Evolutionary conservation across 2,797 vertebrate species (phyloP), one percentile per base, ranked within the genome.

Genomic region (Columba guinea): DNA sequence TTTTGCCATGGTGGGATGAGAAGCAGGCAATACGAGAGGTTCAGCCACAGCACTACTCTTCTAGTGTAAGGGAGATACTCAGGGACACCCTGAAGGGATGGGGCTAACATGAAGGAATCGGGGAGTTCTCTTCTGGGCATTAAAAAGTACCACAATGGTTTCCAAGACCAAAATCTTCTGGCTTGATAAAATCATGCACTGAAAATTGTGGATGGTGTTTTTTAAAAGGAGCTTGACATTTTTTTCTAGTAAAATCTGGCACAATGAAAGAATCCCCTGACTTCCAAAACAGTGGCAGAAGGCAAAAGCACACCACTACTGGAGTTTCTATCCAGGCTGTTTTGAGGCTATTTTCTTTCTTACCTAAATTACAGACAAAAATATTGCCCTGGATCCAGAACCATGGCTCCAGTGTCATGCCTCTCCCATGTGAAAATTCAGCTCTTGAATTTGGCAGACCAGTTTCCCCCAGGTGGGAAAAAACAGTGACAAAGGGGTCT

Each of bases 251-350:
- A 94, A 89, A 83, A 80, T 53, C 64, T 59, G 64, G 41, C 13
- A 55, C 39, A 85, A 63, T 51, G 11, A 16, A 19, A 89, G 53
- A 91, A 93, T 26, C 49, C 16, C 11, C 21, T 75, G 58, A 71
- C 71, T 95, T 93, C 60, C 85, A 78, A 95, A 92, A 12, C 14
- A 74, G 49, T 60, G 64, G 71, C 71, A 85, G 58, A 48, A 85
- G 22, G 56, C 60, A 84, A 93, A 87, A 80, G 23, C 17, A 44
- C 21, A 82, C 19, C 23, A 55, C 10, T 85, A 80, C 13, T 68
- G 46, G 76, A 51, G 8, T 46, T 76, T 83, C 23, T 41, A 8
- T 24, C 11, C 19, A 48, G 41, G 49, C 18, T 70, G 2, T 30
- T 77, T 60, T 71, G 41, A 87, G 21, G 20, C 10, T 70, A 27